Base-by-base conservation (phyloP, 1,140 invertebrate genomes). In the Pseudomyrmex pallidus region DNA sequence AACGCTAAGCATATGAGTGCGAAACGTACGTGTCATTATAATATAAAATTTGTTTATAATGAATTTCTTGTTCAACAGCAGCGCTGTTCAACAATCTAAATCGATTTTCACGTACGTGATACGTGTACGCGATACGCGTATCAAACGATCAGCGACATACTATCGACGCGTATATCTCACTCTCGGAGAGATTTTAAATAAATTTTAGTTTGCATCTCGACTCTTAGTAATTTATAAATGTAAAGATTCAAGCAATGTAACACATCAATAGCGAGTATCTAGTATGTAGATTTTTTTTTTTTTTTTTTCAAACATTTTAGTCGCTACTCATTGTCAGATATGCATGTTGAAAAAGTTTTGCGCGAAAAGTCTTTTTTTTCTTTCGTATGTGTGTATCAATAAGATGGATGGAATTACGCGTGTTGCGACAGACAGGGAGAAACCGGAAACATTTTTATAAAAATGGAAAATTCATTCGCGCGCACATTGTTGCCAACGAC, bases 371-470 rank as follows among this genome's bases (percentile, higher is more conserved):
- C 50, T 15, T 35, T 35, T 35, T 35, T 35, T 35, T 35, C 61
- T 70, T 68, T 61, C 15, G 35, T 17, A 25, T 54, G 35, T 70
- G 25, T 78, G 9, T 50, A 70, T 70, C 35, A 7, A 70, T 80
- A 8, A 44, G 59, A 17, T 59, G 66, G 76, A 80, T 80, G 76
- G 66, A 80, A 59, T 80, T 25, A 35, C 61, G 35, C 35, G 35
- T 35, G 35, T 7, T 35, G 35, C 35, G 35, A 35, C 35, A 35
- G 4, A 35, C 4, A 35, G 35, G 35, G 35, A 35, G 35, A 68
- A 77, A 77, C 20, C 50, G 17, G 74, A 56, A 80, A 80, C 76
- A 59, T 13, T 80, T 35, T 80, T 80, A 80, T 80, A 80, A 80
- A 80, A 80, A 80, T 80, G 76, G 76, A 80, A 80, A 80, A 80